phyloP scores from a whole-genome alignment of 2,113 vertebrate genomes.

The Pseudorhombus dupliciocellatus region DNA sequence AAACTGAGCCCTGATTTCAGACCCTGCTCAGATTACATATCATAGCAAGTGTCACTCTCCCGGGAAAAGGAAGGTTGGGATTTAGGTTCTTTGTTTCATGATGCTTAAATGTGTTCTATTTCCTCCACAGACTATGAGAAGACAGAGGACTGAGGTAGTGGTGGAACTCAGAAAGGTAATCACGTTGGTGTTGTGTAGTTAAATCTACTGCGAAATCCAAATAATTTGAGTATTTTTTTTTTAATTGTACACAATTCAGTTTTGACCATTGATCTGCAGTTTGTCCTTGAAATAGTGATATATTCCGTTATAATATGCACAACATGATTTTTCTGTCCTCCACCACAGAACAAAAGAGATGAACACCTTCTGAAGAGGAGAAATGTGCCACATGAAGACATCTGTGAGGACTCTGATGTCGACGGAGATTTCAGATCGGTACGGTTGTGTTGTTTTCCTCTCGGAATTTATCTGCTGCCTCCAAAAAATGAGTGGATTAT shows the following conservation, averaged over 20 bases:
- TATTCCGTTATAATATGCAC: not conserved
- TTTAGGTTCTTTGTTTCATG: not conserved
- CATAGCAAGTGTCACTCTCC: not conserved
- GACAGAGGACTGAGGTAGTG: conserved; percentile 98
- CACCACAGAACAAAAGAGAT: conserved; percentile 93
- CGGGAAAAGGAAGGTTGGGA: not conserved
- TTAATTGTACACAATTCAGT: not conserved
- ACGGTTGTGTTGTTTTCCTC: conserved; percentile 46
- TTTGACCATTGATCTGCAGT: not conserved
- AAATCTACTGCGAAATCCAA: not conserved
- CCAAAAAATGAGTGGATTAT: not conserved
- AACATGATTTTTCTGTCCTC: not conserved
- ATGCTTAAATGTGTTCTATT: not conserved
- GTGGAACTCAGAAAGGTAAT: conserved; percentile 97
- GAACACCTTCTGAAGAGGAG: conserved; percentile 97
- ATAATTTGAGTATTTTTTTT: not conserved
- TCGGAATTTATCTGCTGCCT: not conserved
- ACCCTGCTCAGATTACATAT: not conserved
- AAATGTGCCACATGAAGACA: conserved; percentile 96
- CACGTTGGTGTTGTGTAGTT: not conserved
- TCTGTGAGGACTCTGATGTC: conserved; percentile 94
- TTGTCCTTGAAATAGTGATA: not conserved
- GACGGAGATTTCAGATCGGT: conserved; percentile 97
- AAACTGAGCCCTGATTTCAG: not conserved
- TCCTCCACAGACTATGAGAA: conserved; percentile 92